Base-by-base conservation (phyloP, 1,140 invertebrate genomes). In the Ooceraea biroi region DNA sequence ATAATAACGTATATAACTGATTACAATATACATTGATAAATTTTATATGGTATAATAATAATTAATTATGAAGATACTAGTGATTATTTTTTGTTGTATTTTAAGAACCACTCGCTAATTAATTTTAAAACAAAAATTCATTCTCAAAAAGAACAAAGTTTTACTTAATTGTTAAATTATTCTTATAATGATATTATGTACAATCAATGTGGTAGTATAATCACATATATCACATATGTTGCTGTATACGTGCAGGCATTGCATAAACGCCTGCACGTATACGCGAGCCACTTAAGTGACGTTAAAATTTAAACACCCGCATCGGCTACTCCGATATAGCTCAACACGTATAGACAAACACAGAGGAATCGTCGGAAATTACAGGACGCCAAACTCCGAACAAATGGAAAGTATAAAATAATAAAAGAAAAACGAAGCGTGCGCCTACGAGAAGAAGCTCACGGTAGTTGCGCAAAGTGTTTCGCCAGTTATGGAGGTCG, bases 401-500 rank as follows among this genome's bases (percentile, higher is more conserved):
- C 50, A 84, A 77, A 74, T 69, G 68, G 78, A 88, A 86, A 86
- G 60, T 80, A 84, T 76, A 82, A 85, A 85, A 85, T 82, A 50
- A 87, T 82, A 76, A 88, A 77, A 82, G 71, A 63, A 36, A 85
- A 84, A 73, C 41, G 19, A 30, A 68, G 69, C 60, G 41, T 14
- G 27, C 48, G 65, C 36, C 7, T 36, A 7, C 36, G 22, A 25
- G 48, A 68, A 68, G 55, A 66, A 84, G 57, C 65, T 88, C 41
- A 52, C 57, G 68, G 78, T 58, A 71, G 72, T 68, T 72, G 86
- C 52, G 86, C 41, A 73, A 78, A 88, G 84, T 88, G 86, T 89
- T 89, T 89, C 55, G 86, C 61, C 84, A 80, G 83, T 89, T 89
- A 89, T 88, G 60, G 87, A 85, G 78, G 87, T 89, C 84, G 87